These are phyloP conservation scores for Sebastes hopkinsi DNA, from an alignment of 2,797 vertebrate species.

Conservation along the genomic window DNA sequence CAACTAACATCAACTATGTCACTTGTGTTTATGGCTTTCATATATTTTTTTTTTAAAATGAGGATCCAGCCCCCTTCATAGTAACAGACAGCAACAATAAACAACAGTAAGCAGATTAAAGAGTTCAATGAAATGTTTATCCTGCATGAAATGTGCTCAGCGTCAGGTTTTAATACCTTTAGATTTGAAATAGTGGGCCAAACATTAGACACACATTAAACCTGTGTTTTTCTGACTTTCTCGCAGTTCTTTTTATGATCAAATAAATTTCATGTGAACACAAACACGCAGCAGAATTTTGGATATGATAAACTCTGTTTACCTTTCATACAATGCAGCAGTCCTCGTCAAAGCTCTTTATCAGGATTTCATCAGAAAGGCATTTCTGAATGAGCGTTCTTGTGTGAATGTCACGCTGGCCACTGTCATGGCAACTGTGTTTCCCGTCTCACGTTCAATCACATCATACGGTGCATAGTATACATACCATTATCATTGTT, in stretches of 20 bases:
- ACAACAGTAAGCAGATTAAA: conserved; percentile 20
- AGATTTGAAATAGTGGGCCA: conserved; percentile 4
- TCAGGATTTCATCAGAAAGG: conserved; percentile 6
- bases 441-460: neutral
- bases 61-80: conserved; percentile 69
- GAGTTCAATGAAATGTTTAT: conserved; percentile 14
- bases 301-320: neutral
- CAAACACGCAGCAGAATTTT: neutral
- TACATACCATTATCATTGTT: neutral
- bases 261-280: neutral
- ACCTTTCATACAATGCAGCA: neutral
- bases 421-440: neutral
- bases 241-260: neutral
- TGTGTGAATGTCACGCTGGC: conserved; percentile 15
- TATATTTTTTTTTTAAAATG: neutral
- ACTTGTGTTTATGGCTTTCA: neutral
- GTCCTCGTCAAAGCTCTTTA: neutral
- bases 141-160: conserved; percentile 38
- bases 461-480: neutral
- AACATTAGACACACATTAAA: neutral
- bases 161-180: neutral
- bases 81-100: conserved; percentile 10
- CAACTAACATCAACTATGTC: conserved; percentile 3
- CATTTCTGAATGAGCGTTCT: neutral
- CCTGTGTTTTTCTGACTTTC: neutral